Percentiles rank a stretch among this genome's conserved stretches.
Evolutionary conservation across 2,888 invertebrate genomes (phyloP).

Genomic region (Hirudinaria manillensis): DNA sequence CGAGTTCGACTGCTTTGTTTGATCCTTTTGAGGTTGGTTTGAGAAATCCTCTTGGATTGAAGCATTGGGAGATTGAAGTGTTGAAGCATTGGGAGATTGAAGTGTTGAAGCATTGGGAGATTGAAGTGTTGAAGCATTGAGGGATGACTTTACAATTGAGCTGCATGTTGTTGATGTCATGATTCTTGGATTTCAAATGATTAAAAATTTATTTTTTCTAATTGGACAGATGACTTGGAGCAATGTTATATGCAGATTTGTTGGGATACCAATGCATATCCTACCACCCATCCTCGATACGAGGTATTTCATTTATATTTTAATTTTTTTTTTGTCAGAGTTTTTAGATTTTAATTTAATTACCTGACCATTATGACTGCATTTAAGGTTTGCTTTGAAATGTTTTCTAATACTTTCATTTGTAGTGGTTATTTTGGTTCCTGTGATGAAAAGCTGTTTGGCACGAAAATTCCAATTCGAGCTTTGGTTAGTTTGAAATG

Average conservation of each 20-base stretch:
- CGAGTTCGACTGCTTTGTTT: constrained; percentile 81
- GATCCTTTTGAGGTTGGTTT: constrained; percentile 73
- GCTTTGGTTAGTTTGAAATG: neutral
- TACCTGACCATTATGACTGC: too few species aligned
- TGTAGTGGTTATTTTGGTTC: constrained; percentile 14
- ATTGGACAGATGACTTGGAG: constrained; percentile 69
- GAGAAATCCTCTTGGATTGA: neutral
- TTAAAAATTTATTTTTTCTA: neutral
- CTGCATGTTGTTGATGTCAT: too few species aligned
- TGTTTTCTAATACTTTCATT: neutral
- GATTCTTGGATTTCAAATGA: neutral
- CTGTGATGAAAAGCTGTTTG: constrained; percentile 13
- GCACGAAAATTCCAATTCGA: neutral
- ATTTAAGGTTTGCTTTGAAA: too few species aligned
- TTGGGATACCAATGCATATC: constrained; percentile 68
- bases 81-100: too few species aligned
- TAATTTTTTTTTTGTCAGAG: neutral
- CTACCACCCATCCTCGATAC: constrained; percentile 77
- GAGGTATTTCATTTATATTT: constrained; percentile 44
- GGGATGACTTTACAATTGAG: neutral
- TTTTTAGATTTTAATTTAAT: constrained; percentile 10
- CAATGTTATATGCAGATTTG: constrained; percentile 64
- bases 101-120: too few species aligned
- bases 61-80: too few species aligned
- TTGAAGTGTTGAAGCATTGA: neutral